Evolutionary conservation across 2,888 invertebrate genomes (phyloP).

Genomic region (Drosophila helvetica): DNA sequence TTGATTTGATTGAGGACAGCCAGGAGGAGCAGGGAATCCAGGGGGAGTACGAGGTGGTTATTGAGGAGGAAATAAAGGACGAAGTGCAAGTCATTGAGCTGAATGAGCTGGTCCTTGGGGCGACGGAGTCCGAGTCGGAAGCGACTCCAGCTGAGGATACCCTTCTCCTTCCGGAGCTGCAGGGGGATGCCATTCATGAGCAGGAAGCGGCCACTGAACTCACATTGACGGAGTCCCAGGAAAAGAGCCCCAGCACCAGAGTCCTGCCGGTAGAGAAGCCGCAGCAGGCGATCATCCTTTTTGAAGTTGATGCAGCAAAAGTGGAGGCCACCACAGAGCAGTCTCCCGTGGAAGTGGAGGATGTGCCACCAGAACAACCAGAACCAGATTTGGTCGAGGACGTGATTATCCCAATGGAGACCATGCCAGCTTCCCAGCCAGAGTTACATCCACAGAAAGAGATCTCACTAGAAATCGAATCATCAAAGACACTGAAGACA

Average conservation of each 20-base stretch:
- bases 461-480: not conserved
- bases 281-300: not conserved
- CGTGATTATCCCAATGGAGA: not conserved
- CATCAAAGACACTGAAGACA: not conserved
- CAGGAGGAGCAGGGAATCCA: constrained; percentile 5
- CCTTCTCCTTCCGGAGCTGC: too few species aligned
- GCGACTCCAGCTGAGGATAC: not conserved
- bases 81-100: not conserved
- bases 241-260: not conserved
- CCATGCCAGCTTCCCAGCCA: not conserved
- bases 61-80: constrained; percentile 18
- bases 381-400: not conserved
- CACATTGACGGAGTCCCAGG: not conserved
- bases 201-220: not conserved
- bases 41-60: not conserved
- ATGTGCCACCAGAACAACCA: not conserved
- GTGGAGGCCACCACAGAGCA: not conserved
- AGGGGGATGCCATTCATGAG: not conserved
- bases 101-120: not conserved
- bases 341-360: too few species aligned
- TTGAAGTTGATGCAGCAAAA: not conserved
- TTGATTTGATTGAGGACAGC: constrained; percentile 40
- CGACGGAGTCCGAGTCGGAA: too few species aligned
- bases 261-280: not conserved
- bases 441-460: not conserved